phyloP scores from a whole-genome alignment of 2,113 vertebrate species.

The Sprattus sprattus region DNA sequence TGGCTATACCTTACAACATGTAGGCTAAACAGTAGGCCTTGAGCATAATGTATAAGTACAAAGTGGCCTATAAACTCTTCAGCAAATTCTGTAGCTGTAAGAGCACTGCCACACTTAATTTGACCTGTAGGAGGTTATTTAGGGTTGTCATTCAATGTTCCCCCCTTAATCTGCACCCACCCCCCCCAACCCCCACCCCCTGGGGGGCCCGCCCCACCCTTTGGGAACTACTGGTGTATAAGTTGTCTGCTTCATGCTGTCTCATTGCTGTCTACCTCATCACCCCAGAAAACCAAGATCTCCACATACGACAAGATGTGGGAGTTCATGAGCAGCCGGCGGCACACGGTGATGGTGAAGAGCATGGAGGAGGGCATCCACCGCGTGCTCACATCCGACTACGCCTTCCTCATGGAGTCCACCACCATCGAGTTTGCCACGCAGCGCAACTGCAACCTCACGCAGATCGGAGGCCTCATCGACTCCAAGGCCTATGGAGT shows the following conservation, averaged over 20 bases:
- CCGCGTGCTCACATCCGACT: slow-evolving; percentile 94
- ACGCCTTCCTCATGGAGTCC: slow-evolving; percentile 97
- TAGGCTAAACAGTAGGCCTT: no score
- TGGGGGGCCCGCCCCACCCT: no score
- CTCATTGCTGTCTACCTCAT: slow-evolving; percentile 15
- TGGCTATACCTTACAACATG: no score
- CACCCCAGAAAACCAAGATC: slow-evolving; percentile 95
- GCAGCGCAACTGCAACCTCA: slow-evolving; percentile 97
- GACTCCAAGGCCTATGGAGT: slow-evolving; percentile 96
- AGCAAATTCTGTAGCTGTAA: no score
- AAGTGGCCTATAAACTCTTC: no score
- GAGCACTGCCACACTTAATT: no score
- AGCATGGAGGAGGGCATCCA: slow-evolving; percentile 95
- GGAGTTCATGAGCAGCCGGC: slow-evolving; percentile 98
- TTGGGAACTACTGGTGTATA: not conserved
- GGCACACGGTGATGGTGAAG: slow-evolving; percentile 95
- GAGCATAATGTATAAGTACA: no score
- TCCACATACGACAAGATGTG: slow-evolving; percentile 99
- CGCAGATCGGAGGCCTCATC: slow-evolving; percentile 95
- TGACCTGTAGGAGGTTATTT: no score
- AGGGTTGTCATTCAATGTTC: no score
- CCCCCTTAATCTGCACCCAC: no score
- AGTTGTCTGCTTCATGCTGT: not conserved
- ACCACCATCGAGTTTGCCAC: slow-evolving; percentile 96
- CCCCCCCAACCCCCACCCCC: no score